Evolutionary conservation across 2,113 vertebrate genomes (phyloP).

Genomic region (Campylomormyrus numenius): DNA sequence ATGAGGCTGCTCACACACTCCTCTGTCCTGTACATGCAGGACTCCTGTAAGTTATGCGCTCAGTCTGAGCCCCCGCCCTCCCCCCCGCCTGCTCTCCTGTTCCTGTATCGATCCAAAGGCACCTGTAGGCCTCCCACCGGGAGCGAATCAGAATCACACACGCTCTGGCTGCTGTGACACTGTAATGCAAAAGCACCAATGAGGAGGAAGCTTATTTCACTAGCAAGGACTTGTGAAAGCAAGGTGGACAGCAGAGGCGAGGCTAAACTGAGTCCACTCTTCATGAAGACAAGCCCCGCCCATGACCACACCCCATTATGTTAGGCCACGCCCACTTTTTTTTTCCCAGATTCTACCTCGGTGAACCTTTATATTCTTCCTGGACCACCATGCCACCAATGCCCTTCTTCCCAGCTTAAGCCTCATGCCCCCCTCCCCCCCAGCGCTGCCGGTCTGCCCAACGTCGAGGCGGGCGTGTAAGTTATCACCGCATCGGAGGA

Average conservation of each 20-base stretch:
- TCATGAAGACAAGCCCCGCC: background rate
- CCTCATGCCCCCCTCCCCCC: background rate
- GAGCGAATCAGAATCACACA: background rate
- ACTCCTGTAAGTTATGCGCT: background rate
- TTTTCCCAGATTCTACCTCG: background rate
- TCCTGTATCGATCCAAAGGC: background rate
- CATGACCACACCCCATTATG: background rate
- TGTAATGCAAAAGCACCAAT: background rate
- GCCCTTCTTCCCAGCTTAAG: background rate
- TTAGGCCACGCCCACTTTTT: background rate
- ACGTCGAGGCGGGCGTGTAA: constrained; percentile 78
- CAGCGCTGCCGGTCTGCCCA: background rate
- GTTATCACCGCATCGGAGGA: constrained; percentile 93
- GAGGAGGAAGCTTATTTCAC: background rate
- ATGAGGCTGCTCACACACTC: background rate
- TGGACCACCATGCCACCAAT: background rate
- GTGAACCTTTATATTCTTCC: background rate
- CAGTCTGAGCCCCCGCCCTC: background rate
- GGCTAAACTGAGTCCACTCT: background rate
- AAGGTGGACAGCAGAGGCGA: background rate
- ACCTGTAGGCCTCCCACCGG: background rate
- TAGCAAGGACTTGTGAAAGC: background rate
- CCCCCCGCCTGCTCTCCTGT: background rate
- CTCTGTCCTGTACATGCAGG: background rate
- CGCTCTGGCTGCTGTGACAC: background rate